Base-by-base conservation (phyloP, 2,888 invertebrate species). In the Ommatoiulus sabulosus region DNA sequence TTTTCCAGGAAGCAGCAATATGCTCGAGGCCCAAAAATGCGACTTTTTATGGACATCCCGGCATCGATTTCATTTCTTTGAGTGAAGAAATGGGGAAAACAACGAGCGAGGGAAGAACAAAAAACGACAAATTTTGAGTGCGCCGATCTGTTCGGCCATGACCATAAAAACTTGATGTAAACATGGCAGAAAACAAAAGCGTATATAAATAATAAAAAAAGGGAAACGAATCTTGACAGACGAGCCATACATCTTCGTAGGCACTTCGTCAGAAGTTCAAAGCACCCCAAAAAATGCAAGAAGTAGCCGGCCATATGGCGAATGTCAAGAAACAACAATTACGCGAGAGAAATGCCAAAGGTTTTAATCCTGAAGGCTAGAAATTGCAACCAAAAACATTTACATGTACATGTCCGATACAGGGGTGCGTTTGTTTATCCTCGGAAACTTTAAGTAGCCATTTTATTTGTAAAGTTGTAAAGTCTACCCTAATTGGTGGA, bases 151-250 rank as follows among this genome's bases (percentile, higher is more conserved):
- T 63, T 63, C 63, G 63, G 20, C 63, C 63, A n/a, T 63, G 63
- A 63, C 63, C 63, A 63, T 63, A 63, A 63, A 63, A 63, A 63
- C 63, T 63, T 63, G 63, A 63, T 63, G 63, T 12, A 63, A 63
- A 63, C 63, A 63, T 63, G 63, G n/a, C 63, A n/a, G 63, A 63
- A 63, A 63, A n/a, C 63, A 63, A 63, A 63, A 63, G 63, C 63
- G 63, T n/a, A 20, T 63, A 63, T 63, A 63, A 63, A 63, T 63
- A 63, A 63, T 63, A 15, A 12, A 63, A n/a, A 63, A 63, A 63
- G n/a, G n/a, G 3, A n/a, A 63, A 63, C n/a, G n/a, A 63, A 63
- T 63, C 63, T 63, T 63, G 63, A 63, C 63, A 63, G n/a, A 63
- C 63, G 63, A 63, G 63, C n/a, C 63, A 63, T 63, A 63, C 63